Percentiles rank a stretch among this genome's conserved stretches.
phyloP scores from a whole-genome alignment of 2,888 invertebrate species.

The Patella caerulea region DNA sequence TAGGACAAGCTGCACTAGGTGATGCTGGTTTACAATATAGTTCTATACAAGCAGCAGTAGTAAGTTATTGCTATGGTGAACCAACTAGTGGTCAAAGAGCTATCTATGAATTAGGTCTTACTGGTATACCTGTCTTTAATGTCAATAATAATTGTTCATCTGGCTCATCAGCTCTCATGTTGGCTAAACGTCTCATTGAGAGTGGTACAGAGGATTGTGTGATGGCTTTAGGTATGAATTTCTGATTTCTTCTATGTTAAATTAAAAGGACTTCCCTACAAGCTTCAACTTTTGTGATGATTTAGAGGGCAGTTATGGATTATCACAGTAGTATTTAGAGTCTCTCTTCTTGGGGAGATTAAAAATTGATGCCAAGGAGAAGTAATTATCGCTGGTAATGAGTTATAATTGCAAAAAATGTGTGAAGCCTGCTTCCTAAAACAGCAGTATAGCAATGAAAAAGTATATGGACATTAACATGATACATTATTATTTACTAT shows the following conservation, averaged over 20 bases:
- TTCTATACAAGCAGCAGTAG: conserved; percentile 59
- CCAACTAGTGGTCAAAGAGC: conserved; percentile 81
- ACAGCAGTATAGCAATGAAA: too few species aligned
- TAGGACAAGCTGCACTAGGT: conserved; percentile 53
- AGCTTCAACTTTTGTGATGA: too few species aligned
- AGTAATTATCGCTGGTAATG: too few species aligned
- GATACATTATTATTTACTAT: too few species aligned
- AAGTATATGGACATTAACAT: too few species aligned
- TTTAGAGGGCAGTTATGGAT: too few species aligned
- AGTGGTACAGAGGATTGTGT: conserved; percentile 62
- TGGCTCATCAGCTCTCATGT: conserved; percentile 61
- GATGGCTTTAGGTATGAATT: conserved; percentile 58
- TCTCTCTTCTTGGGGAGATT: too few species aligned
- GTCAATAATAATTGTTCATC: conserved; percentile 68
- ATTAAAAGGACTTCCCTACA: too few species aligned
- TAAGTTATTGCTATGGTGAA: conserved; percentile 68
- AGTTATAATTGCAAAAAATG: too few species aligned
- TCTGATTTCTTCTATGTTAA: not conserved
- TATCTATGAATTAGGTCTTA: conserved; percentile 91
- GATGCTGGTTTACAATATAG: conserved; percentile 58
- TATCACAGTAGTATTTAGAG: too few species aligned
- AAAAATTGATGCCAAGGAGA: too few species aligned
- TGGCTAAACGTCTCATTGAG: conserved; percentile 56
- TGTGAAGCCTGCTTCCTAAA: too few species aligned
- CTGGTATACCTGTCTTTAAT: conserved; percentile 64